These are phyloP conservation scores for Stegodyphus dumicola DNA, from an alignment of 1,140 invertebrate species.

Conservation along the genomic window DNA sequence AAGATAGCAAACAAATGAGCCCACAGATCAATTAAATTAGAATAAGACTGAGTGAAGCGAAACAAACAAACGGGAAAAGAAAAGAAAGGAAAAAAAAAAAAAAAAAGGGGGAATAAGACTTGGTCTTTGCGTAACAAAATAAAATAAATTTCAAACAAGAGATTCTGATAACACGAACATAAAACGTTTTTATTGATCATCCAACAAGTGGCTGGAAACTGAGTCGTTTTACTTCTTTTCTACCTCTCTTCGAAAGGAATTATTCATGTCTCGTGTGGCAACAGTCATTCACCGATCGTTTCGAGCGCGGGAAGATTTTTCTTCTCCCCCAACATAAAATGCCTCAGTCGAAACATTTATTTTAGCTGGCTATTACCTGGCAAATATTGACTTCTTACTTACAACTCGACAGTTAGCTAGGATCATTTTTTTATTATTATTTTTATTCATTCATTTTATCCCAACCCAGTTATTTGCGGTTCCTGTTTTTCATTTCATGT, in stretches of 20 bases:
- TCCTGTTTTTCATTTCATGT: too few relatives aligned
- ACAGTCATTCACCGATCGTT: constrained; percentile 57
- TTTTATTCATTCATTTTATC: too few relatives aligned
- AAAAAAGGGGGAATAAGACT: not conserved
- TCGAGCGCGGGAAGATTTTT: constrained; percentile 30
- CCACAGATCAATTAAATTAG: too few relatives aligned
- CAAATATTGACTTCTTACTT: constrained; percentile 53
- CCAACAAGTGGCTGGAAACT: constrained; percentile 51
- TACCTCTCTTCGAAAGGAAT: constrained; percentile 32
- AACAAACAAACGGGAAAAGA: too few relatives aligned
- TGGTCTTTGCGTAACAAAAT: constrained; percentile 4
- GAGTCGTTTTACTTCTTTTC: constrained; percentile 48
- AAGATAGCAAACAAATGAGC: too few relatives aligned
- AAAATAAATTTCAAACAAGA: constrained; percentile 31
- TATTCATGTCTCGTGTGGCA: constrained; percentile 58
- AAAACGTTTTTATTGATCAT: constrained; percentile 58
- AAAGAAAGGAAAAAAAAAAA: too few relatives aligned
- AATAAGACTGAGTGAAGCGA: too few relatives aligned
- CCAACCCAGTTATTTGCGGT: too few relatives aligned
- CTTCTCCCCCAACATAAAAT: constrained; percentile 34
- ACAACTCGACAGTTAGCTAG: not conserved
- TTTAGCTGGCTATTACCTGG: constrained; percentile 51
- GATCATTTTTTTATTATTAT: too few relatives aligned
- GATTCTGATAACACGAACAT: constrained; percentile 35
- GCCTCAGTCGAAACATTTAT: constrained; percentile 57